A percentile compares a stretch with the other conserved stretches of the same genome.
Conservation (phyloP, 2,888 invertebrate genomes). For the Xestia ashworthii region DNA sequence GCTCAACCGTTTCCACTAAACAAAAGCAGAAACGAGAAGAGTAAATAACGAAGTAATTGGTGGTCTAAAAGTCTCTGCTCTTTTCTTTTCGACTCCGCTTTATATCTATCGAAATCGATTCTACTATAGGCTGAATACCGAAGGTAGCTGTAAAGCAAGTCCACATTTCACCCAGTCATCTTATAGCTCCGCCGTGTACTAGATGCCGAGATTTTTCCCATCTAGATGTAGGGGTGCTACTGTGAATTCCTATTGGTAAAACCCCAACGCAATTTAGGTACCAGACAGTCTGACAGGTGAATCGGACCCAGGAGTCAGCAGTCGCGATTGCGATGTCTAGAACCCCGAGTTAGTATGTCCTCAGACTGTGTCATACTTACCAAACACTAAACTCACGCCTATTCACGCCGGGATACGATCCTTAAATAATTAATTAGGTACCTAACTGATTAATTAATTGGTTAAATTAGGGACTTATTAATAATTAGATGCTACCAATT, state of each 20-base stretch:
- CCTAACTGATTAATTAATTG: background rate
- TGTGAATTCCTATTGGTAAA: background rate
- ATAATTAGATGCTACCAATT: slow-evolving; percentile 19
- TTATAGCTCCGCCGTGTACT: background rate
- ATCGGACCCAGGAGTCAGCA: background rate
- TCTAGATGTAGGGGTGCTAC: background rate
- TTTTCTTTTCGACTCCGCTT: too few species aligned
- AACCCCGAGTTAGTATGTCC: background rate
- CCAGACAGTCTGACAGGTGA: background rate
- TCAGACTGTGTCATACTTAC: too few species aligned
- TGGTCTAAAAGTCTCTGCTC: too few species aligned
- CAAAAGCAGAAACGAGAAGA: too few species aligned
- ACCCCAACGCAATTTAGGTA: background rate
- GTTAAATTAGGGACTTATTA: slow-evolving; percentile 16
- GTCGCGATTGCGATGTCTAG: background rate
- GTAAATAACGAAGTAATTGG: too few species aligned
- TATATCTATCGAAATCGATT: too few species aligned
- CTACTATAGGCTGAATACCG: too few species aligned
- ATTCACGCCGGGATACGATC: background rate
- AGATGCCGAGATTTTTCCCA: background rate
- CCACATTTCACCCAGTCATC: too few species aligned
- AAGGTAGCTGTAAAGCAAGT: too few species aligned
- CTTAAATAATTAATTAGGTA: background rate
- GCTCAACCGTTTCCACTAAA: too few species aligned
- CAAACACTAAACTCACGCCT: background rate